A percentile compares a stretch with the other conserved stretches of the same genome.
Conservation (phyloP, 2,888 invertebrate species). For the Apocheima hispidaria region DNA sequence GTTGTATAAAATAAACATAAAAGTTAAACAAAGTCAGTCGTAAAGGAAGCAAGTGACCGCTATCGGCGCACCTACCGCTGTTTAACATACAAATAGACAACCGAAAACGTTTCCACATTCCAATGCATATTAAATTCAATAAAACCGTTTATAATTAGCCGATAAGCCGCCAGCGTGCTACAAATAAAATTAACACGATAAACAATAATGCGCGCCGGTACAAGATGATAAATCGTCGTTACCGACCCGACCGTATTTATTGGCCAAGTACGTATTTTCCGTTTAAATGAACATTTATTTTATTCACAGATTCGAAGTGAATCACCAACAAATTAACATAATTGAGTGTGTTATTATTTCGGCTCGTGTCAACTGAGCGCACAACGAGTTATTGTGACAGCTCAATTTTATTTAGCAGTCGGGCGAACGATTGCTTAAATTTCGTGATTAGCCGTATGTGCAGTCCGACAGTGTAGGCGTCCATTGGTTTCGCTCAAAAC, state of each 20-base stretch:
- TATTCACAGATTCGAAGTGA: slow-evolving; percentile 80
- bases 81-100: slow-evolving; percentile 67
- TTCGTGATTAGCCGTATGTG: slow-evolving; percentile 33
- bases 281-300: slow-evolving; percentile 82
- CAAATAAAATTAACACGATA: slow-evolving; percentile 83
- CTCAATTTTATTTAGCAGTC: slow-evolving; percentile 52
- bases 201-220: slow-evolving; percentile 76
- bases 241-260: slow-evolving; percentile 73
- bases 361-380: slow-evolving; percentile 60
- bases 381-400: slow-evolving; percentile 53
- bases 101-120: slow-evolving; percentile 76
- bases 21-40: slow-evolving; percentile 66
- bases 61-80: slow-evolving; percentile 52
- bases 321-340: slow-evolving; percentile 81
- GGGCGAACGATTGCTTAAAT: slow-evolving; percentile 35
- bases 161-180: slow-evolving; percentile 73
- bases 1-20: slow-evolving; percentile 70
- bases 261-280: slow-evolving; percentile 80
- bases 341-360: slow-evolving; percentile 76
- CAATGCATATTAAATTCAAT: slow-evolving; percentile 71
- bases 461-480: slow-evolving; percentile 31
- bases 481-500: slow-evolving; percentile 25
- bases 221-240: slow-evolving; percentile 79
- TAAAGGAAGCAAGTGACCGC: slow-evolving; percentile 62
- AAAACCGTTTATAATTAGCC: slow-evolving; percentile 75